Evolutionary conservation across 1,140 invertebrate genomes (phyloP).

Genomic region (Calephelis virginiensis): DNA sequence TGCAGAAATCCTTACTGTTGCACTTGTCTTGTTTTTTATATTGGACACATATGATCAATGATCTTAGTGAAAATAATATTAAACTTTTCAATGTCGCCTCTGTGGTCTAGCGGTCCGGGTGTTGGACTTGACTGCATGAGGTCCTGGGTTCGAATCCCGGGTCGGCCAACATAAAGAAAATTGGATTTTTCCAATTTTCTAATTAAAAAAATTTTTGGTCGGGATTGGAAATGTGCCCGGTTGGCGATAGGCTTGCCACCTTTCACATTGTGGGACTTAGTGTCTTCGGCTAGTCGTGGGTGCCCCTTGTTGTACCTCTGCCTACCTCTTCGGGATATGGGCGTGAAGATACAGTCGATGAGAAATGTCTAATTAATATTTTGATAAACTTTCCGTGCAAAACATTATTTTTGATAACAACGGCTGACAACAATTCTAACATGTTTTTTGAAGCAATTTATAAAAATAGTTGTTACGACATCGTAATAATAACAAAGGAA

Average conservation of each 20-base stretch:
- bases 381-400: not conserved
- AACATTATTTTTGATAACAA: not conserved
- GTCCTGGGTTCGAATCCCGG: too few species aligned
- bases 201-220: too few species aligned
- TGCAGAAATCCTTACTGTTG: not conserved
- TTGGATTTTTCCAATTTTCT: too few species aligned
- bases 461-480: conserved; percentile 22
- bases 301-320: too few species aligned
- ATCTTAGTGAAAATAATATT: not conserved
- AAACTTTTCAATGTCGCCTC: not conserved
- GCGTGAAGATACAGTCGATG: not conserved
- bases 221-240: too few species aligned
- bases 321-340: too few species aligned
- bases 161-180: too few species aligned
- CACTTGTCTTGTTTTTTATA: not conserved
- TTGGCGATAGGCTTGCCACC: too few species aligned
- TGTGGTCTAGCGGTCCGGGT: too few species aligned
- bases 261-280: too few species aligned
- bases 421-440: not conserved
- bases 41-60: not conserved
- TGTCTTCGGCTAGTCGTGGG: too few species aligned
- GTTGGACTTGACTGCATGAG: too few species aligned
- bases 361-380: not conserved
- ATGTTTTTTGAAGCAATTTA: not conserved
- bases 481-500: conserved; percentile 20